Evolutionary conservation across 2,888 invertebrate genomes (phyloP), one percentile per base, ranked within the genome.

Genomic region (Nezara viridula): DNA sequence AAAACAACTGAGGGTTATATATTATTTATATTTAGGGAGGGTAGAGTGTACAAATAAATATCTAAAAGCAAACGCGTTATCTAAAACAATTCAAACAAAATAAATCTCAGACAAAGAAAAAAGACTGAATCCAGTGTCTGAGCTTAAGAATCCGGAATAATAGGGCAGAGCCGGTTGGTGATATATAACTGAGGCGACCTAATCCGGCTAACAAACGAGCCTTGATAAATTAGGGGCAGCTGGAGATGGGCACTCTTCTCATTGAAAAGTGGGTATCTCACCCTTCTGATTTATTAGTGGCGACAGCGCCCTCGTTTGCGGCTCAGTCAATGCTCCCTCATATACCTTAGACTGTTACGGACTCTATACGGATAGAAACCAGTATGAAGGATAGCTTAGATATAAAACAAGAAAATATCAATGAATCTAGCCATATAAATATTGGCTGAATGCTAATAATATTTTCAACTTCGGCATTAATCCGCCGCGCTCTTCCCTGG

Each of bases 191-290:
- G 44, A 81, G 44, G 81, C 24, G 81, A 47, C 81, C 81, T 81
- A 81, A 81, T 81, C 81, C 81, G 16, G 44, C 44, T n/a, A 81
- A 81, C 81, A 81, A 81, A 81, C 44, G 81, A 81, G 81, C 81
- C 81, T 81, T 81, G 81, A 81, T 81, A 81, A 81, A 81, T 81
- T 44, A 81, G 44, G 44, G 44, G n/a, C 21, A 47, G 81, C 24
- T 24, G 81, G 81, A 44, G 44, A 44, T n/a, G 40, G 44, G 44
- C 44, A 47, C 44, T 44, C n/a, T 24, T 81, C 81, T 81, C 81
- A 81, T 81, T 81, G 81, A 81, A 81, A 81, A 81, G 81, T 81
- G 44, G 44, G n/a, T 14, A 73, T 73, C 66, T 73, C 66, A n/a
- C 44, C 44, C 44, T 40, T 47, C 81, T 81, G 44, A 81, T 81